Conservation (phyloP, 2,888 invertebrate species). For the Lymantria dispar region DNA sequence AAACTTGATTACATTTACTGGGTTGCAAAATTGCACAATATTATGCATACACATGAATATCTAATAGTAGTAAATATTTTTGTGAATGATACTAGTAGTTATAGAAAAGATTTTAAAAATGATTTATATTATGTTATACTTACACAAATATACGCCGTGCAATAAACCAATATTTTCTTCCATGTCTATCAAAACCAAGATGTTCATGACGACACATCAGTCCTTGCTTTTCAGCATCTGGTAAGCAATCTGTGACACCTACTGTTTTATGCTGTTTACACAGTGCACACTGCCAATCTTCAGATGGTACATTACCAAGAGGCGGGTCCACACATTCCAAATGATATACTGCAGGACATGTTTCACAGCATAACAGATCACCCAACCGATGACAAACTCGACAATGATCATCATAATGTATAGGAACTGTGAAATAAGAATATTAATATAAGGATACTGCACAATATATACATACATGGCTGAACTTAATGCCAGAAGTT, state of each 20-base stretch:
- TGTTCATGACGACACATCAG: conserved; percentile 95
- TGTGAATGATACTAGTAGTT: background rate
- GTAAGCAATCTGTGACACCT: conserved; percentile 96
- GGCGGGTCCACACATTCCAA: conserved; percentile 98
- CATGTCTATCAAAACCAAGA: conserved; percentile 97
- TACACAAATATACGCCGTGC: conserved; percentile 96
- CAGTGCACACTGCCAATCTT: conserved; percentile 98
- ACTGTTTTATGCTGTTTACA: conserved; percentile 95
- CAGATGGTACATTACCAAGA: conserved; percentile 95
- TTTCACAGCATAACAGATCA: conserved; percentile 97
- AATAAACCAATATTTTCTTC: conserved; percentile 98
- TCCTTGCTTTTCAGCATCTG: conserved; percentile 95
- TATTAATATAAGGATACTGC: background rate
- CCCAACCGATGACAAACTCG: conserved; percentile 95
- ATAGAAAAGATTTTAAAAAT: background rate
- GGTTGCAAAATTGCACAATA: too few relatives aligned
- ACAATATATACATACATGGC: too few relatives aligned
- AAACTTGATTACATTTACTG: too few relatives aligned
- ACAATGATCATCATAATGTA: conserved; percentile 96
- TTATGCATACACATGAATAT: too few relatives aligned
- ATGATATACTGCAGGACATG: conserved; percentile 99
- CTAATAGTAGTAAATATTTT: background rate
- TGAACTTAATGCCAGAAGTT: too few relatives aligned
- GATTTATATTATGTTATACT: too few relatives aligned
- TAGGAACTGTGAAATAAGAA: conserved; percentile 81